phyloP scores from a whole-genome alignment of 2,888 invertebrate species.

The Junonia oenone region DNA sequence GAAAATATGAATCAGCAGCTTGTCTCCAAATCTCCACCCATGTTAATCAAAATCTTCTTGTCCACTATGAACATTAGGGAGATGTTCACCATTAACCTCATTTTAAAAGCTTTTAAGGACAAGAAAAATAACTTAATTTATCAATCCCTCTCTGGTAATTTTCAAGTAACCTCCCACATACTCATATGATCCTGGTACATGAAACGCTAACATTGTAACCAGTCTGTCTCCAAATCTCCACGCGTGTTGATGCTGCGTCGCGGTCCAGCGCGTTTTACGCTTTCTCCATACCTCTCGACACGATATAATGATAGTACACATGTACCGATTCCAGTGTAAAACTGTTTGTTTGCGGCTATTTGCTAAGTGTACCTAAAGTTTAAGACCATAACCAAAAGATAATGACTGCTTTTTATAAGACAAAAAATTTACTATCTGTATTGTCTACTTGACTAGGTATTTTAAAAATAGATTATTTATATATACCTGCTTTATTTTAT shows the following conservation, averaged over 20 bases:
- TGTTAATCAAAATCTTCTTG: no score
- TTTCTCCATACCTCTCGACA: constrained; percentile 20
- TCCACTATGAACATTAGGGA: no score
- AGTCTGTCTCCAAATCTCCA: constrained; percentile 2
- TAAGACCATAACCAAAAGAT: neutral
- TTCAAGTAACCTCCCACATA: neutral
- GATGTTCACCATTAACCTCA: no score
- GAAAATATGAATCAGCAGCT: no score
- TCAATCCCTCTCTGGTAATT: neutral
- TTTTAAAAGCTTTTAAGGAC: no score
- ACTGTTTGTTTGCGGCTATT: neutral
- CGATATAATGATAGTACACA: neutral
- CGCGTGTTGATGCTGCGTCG: constrained; percentile 14
- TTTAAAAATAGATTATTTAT: neutral
- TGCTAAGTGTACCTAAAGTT: neutral
- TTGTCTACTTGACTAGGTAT: no score
- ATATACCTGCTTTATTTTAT: neutral
- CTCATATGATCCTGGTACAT: neutral
- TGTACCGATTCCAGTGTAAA: neutral
- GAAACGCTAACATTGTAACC: neutral
- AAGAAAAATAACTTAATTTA: neutral
- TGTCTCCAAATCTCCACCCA: no score
- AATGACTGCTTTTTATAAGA: neutral
- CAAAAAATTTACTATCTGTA: no score
- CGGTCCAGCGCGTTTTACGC: constrained; percentile 29